A percentile compares a stretch with the other conserved stretches of the same genome.
Evolutionary conservation across 1,140 invertebrate species (phyloP).

Genomic region (Listronotus bonariensis): DNA sequence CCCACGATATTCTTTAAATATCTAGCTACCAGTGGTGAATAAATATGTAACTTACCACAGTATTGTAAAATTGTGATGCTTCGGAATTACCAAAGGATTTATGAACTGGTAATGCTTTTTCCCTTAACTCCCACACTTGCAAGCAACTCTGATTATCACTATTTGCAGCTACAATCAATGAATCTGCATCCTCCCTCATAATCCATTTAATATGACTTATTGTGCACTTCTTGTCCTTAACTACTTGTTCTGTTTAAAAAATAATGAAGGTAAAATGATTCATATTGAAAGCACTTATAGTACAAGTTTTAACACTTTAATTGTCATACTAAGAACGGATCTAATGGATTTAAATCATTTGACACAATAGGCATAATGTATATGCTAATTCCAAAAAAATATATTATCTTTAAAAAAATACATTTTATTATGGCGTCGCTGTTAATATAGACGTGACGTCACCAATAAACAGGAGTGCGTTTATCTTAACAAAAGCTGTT

Average conservation of each 20-base stretch:
- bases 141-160: constrained; percentile 68
- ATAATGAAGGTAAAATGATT: constrained; percentile 1
- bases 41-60: constrained; percentile 64
- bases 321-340: too few relatives aligned
- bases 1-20: neutral
- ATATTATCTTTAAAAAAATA: too few relatives aligned
- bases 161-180: constrained; percentile 73
- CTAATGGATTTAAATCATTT: too few relatives aligned
- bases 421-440: too few relatives aligned
- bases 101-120: constrained; percentile 78
- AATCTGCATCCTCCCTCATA: constrained; percentile 79
- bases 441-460: too few relatives aligned
- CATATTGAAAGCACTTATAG: too few relatives aligned
- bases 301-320: too few relatives aligned
- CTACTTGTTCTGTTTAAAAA: constrained; percentile 47
- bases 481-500: too few relatives aligned
- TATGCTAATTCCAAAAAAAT: too few relatives aligned
- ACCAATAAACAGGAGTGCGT: too few relatives aligned
- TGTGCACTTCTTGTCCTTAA: constrained; percentile 46
- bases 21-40: neutral
- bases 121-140: constrained; percentile 85
- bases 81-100: constrained; percentile 65
- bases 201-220: constrained; percentile 81
- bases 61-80: constrained; percentile 66
- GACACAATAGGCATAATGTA: too few relatives aligned